A percentile compares a stretch with the other conserved stretches of the same genome.
Evolutionary conservation across 2,797 vertebrate genomes (phyloP).

Genomic region (Loriculus beryllinus): DNA sequence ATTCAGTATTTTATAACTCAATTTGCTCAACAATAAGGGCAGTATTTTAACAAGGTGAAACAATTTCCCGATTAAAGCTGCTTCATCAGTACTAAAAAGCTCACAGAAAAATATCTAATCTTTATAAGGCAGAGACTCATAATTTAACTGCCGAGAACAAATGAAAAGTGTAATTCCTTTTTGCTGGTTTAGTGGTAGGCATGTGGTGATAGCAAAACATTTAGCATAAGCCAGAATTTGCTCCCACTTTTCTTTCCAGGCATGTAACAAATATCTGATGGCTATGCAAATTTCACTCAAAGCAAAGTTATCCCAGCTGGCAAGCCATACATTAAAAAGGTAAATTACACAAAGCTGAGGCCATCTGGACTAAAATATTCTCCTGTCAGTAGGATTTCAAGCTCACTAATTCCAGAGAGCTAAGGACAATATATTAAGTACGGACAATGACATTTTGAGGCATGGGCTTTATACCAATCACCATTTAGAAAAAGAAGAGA

Average conservation of each 20-base stretch:
- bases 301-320: constrained; percentile 63
- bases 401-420: constrained; percentile 6
- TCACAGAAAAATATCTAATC: constrained; percentile 33
- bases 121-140: constrained; percentile 23
- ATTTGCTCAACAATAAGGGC: constrained; percentile 56
- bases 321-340: constrained; percentile 65
- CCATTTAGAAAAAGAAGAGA: not conserved
- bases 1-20: constrained; percentile 58
- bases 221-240: constrained; percentile 48
- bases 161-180: constrained; percentile 28
- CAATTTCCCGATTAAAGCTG: constrained; percentile 56
- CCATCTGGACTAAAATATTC: constrained; percentile 49
- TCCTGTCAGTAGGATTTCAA: constrained; percentile 47
- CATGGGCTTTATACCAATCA: not conserved
- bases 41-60: constrained; percentile 69
- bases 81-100: constrained; percentile 29
- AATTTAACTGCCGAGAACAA: constrained; percentile 34
- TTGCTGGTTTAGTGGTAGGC: constrained; percentile 39
- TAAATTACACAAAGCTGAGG: constrained; percentile 50
- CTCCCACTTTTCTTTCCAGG: constrained; percentile 60
- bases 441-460: not conserved
- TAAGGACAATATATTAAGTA: constrained; percentile 13
- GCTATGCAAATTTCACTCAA: constrained; percentile 61
- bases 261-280: constrained; percentile 63
- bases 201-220: constrained; percentile 24